These are phyloP conservation scores for Tuberolachnus salignus DNA, from an alignment of 2,888 invertebrate genomes.

Conservation along the genomic window DNA sequence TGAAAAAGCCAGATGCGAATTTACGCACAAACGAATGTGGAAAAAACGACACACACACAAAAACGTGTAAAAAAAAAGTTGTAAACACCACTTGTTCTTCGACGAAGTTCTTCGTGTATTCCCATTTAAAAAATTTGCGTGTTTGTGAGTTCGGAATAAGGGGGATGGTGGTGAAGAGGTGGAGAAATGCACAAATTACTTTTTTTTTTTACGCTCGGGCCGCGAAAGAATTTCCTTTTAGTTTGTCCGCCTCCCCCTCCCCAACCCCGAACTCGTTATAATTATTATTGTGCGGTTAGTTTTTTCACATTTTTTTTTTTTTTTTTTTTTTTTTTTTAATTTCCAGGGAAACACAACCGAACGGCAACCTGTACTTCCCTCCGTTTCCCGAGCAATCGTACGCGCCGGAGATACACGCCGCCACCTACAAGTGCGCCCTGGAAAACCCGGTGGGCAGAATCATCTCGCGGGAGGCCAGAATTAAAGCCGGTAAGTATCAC, in stretches of 20 bases:
- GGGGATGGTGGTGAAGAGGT: no score
- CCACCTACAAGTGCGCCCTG: conserved; percentile 64
- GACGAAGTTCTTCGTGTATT: no score
- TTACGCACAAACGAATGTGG: no score
- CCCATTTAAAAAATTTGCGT: no score
- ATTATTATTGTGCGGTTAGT: neutral
- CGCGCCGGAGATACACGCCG: conserved; percentile 63
- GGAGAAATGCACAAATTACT: conserved; percentile 1
- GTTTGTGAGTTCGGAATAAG: no score
- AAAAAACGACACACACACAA: no score
- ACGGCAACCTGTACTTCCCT: conserved; percentile 64
- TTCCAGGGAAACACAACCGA: conserved; percentile 60
- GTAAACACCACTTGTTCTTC: no score
- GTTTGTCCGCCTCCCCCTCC: neutral
- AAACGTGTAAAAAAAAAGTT: no score
- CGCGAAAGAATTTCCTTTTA: neutral
- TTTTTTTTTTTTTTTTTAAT: neutral
- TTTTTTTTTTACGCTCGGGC: conserved; percentile 11
- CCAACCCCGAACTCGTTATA: neutral
- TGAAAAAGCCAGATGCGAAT: no score
- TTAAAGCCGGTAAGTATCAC: conserved; percentile 59
- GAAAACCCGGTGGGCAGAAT: conserved; percentile 64
- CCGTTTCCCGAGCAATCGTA: conserved; percentile 63
- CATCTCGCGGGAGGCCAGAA: conserved; percentile 62
- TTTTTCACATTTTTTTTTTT: no score